These are phyloP conservation scores for Sturnus vulgaris DNA, from an alignment of 2,113 vertebrate genomes.

Conservation along the genomic window DNA sequence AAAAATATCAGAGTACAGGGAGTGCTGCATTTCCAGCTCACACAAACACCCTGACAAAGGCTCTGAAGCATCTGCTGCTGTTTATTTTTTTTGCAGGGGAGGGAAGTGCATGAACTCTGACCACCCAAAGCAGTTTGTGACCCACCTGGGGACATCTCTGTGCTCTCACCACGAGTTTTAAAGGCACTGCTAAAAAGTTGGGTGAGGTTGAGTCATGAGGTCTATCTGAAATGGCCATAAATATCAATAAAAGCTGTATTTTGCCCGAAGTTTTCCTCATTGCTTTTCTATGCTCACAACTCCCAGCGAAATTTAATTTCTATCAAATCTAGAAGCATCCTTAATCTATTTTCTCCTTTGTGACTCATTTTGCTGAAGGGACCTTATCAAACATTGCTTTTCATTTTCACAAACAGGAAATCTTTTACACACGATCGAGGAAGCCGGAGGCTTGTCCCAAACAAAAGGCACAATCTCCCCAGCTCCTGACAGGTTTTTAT, in stretches of 20 bases:
- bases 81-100: neutral
- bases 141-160: neutral
- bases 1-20: neutral
- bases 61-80: constrained; percentile 2
- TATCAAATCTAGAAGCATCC: neutral
- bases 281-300: neutral
- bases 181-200: neutral
- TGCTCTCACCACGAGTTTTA: neutral
- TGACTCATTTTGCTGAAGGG: neutral
- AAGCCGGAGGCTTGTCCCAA: constrained; percentile 22
- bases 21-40: neutral
- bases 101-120: neutral
- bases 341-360: neutral
- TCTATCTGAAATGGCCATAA: neutral
- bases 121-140: neutral
- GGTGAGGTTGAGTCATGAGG: neutral
- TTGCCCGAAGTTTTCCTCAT: neutral
- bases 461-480: constrained; percentile 43
- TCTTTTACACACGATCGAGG: constrained; percentile 38
- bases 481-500: constrained; percentile 23
- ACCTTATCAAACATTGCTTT: neutral
- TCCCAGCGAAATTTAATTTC: neutral
- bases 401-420: constrained; percentile 43
- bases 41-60: neutral
- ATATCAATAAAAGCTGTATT: neutral